Evolutionary conservation across 2,888 invertebrate genomes (phyloP), one percentile per base, ranked within the genome.

Genomic region (Brachynemurus nebulosus): DNA sequence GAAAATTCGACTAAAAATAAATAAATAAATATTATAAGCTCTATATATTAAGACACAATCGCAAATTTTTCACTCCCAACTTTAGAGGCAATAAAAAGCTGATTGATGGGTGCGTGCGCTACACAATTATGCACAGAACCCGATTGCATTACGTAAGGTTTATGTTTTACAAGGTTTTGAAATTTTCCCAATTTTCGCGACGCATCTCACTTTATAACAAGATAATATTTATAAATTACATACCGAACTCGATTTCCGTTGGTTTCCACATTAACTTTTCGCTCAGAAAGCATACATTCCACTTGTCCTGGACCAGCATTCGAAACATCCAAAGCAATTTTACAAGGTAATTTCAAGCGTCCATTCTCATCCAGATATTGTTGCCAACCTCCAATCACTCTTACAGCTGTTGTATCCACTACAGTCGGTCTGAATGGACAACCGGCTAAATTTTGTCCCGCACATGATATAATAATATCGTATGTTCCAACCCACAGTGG

Each of bases 401-500:
- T 63, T 30, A 86, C 79, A 45, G 80, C 78, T 30, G 77, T 71
- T 8, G 80, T 76, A 62, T 85, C 80, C 50, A 83, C 77, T 4
- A 86, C 76, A 44, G 67, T 68, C 2, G 78, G 76, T 55, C 74
- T 70, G 60, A 74, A 78, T 2, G 78, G 78, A 46, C 76, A 77
- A 14, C 77, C 76, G 61, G 65, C 62, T 39, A 65, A 65, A 60
- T 40, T 59, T 48, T 63, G 63, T 8, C 61, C 61, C 3, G 62
- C 62, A 20, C 78, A 78, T 53, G 80, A 81, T 51, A 96, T 83
- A 48, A 86, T 71, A 23, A 95, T 80, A 62, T 92, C 90, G 60
- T 91, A 95, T 33, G 83, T 74, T 1, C 96, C 96, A n/a, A 90
- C 85, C 55, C 89, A 88, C 1, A 84, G 76, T 0, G 96, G 93